Base-by-base conservation (phyloP, 2,797 vertebrate species). In the Lagorchestes hirsutus region DNA sequence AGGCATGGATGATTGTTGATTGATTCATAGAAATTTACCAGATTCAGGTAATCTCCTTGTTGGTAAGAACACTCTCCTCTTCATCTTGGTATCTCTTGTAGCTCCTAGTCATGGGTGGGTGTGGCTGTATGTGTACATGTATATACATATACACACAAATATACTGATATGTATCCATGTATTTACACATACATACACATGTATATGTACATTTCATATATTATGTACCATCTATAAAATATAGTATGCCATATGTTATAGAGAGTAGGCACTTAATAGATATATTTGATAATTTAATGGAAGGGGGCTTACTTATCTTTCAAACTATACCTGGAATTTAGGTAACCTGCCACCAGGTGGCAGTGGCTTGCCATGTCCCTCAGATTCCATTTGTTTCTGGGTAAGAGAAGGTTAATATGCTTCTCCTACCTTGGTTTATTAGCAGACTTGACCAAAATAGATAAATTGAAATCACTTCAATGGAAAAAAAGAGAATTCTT, bases 391-490 rank as follows among this genome's bases (percentile, higher is more conserved):
- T 74, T 57, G 13, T 54, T 2, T 55, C 96, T 10, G 40, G 74
- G 40, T 93, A 91, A 97, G 57, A 94, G 87, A 93, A 96, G 82
- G 87, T 82, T 52, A 59, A 90, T 40, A 52, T 55, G n/a, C 90
- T 55, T 2, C 54, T 87, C 93, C 92, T 16, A 12, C 93, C 93
- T 96, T 59, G n/a, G 94, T 93, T 92, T 57, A 56, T 91, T 92
- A 93, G 91, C 74, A 55, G 95, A 74, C 94, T 90, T 27, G 54
- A 6, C 91, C 95, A 29, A 91, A 93, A 93, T 92, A 90, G 56
- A 90, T n/a, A 29, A 82, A 13, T 56, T 95, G 54, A 92, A 24
- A 54, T 55, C n/a, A 55, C 74, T 18, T 87, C 22, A 50, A 14
- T 82, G n/a, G 2, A 34, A 74, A 74, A n/a, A 82, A 82, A 92